Base-by-base conservation (phyloP, 1,140 invertebrate species). In the Brachionus koreanus region DNA sequence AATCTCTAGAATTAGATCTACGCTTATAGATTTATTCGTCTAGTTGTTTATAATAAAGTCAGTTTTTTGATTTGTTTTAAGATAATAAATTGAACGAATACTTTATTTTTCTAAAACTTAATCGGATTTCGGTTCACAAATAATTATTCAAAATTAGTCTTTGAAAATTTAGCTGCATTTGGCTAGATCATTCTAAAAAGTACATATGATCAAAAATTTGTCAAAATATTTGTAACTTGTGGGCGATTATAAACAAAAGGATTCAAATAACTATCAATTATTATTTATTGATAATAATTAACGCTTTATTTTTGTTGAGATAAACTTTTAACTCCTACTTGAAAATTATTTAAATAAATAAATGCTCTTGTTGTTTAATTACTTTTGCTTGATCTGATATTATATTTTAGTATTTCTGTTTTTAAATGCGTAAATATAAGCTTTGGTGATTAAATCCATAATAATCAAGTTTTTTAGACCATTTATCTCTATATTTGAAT, bases 181-280 rank as follows among this genome's bases (percentile, higher is more conserved):
- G n/a, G 16, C 7, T 10, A 42, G 7, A 42, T 42, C 39, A 42
- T 57, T 57, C 19, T 57, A 25, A 57, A 57, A 23, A 57, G 9
- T 57, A 57, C 49, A 23, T 57, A 57, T 19, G 19, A 57, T 33
- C 33, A 69, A 37, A 69, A 69, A 23, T 65, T 69, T 69, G 65
- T 69, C 65, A 69, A 37, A 69, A 69, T 69, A 37, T 69, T 37
- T 69, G 6, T 49, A 52, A 76, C 72, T 49, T 76, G 42, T n/a
- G n/a, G n/a, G n/a, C n/a, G n/a, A n/a, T n/a, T n/a, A n/a, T n/a
- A n/a, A n/a, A n/a, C n/a, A n/a, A n/a, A n/a, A n/a, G n/a, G 13
- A 57, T 6, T 10, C 10, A 12, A 65, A 65, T 33, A 1, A 23
- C 13, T 33, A 65, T 65, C 63, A 57, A 57, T 57, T 57, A 9